phyloP scores from a whole-genome alignment of 2,888 invertebrate genomes.

The Nomada flava region DNA sequence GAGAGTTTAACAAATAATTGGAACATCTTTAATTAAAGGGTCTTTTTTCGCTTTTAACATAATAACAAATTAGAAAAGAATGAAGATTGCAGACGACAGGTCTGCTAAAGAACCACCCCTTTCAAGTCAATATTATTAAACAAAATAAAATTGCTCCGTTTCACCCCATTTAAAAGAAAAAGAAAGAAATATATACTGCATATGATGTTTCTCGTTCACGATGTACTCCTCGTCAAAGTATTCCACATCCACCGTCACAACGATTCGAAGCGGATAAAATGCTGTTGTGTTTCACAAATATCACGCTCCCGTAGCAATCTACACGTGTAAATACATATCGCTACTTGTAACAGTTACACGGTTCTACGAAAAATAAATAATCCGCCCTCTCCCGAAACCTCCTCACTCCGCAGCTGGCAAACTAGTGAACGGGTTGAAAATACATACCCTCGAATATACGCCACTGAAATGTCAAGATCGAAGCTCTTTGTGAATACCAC shows the following conservation, averaged over 20 bases:
- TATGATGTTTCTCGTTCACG: background rate
- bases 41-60: too few relatives aligned
- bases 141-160: too few relatives aligned
- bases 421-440: background rate
- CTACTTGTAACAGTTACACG: slow-evolving; percentile 7
- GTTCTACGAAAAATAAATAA: slow-evolving; percentile 27
- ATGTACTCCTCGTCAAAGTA: background rate
- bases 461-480: slow-evolving; percentile 21
- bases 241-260: background rate
- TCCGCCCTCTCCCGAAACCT: background rate
- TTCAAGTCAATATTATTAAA: too few relatives aligned
- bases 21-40: slow-evolving; percentile 16
- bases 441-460: background rate
- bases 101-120: background rate
- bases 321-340: slow-evolving; percentile 12
- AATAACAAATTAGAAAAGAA: too few relatives aligned
- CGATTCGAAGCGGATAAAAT: background rate
- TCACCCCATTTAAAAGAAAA: background rate
- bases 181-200: background rate
- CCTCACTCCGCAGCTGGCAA: too few relatives aligned
- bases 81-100: too few relatives aligned
- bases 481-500: slow-evolving; percentile 10
- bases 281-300: background rate
- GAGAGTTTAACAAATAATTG: slow-evolving; percentile 27
- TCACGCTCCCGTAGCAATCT: background rate